Conservation (phyloP, 1,140 invertebrate genomes). For the Tribolium madens region DNA sequence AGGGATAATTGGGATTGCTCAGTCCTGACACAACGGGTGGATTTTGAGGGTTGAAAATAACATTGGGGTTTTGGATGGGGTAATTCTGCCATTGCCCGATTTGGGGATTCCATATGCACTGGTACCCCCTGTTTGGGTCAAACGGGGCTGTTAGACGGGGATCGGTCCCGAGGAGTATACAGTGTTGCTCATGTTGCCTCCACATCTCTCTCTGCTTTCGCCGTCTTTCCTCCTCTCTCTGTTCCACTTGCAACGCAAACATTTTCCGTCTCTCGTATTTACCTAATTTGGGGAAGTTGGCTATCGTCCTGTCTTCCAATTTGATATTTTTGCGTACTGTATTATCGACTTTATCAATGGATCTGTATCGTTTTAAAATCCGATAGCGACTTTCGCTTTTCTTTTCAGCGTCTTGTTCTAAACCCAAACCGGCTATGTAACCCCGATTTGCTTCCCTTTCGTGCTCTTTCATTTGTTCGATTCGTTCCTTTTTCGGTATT, state of each 20-base stretch:
- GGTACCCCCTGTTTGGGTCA: conserved; percentile 71
- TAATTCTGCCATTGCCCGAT: conserved; percentile 74
- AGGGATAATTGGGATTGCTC: conserved; percentile 21
- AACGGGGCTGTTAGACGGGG: conserved; percentile 70
- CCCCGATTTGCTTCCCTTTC: conserved; percentile 84
- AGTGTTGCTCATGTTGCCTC: conserved; percentile 74
- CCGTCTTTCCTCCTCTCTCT: conserved; percentile 74
- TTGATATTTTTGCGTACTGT: conserved; percentile 31
- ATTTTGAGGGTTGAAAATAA: conserved; percentile 2
- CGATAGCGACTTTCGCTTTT: conserved; percentile 63
- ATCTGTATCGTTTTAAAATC: conserved; percentile 60
- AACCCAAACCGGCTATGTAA: conserved; percentile 61
- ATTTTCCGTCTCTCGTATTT: conserved; percentile 81
- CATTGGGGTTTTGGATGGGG: conserved; percentile 55
- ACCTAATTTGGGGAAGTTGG: conserved; percentile 66
- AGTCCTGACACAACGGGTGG: not conserved
- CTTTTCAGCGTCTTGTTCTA: conserved; percentile 60
- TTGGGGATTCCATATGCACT: conserved; percentile 71
- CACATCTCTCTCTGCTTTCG: conserved; percentile 74
- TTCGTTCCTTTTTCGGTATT: conserved; percentile 94
- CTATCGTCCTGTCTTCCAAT: conserved; percentile 64
- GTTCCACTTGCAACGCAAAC: conserved; percentile 82
- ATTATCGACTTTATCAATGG: conserved; percentile 38
- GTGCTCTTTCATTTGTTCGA: conserved; percentile 93
- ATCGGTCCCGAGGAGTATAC: conserved; percentile 72